These are phyloP conservation scores for Thalassoma bifasciatum DNA, from an alignment of 2,113 vertebrate genomes.

Conservation along the genomic window DNA sequence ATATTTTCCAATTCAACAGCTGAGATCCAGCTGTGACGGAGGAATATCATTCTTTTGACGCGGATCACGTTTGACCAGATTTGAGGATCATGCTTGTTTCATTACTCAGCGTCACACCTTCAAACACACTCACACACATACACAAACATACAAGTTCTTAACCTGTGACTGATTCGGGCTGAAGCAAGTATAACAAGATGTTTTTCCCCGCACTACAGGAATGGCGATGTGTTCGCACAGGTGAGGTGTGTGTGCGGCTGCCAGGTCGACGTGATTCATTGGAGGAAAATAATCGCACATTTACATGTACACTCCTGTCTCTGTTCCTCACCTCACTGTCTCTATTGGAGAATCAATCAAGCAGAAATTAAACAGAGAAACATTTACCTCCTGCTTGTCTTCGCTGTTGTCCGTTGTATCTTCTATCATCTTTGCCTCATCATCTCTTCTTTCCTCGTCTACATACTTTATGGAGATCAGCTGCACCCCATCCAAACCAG, in stretches of 20 bases:
- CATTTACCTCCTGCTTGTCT: slow-evolving; percentile 58
- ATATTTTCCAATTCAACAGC: not conserved
- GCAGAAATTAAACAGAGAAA: not conserved
- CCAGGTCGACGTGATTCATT: slow-evolving; percentile 31
- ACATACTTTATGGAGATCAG: slow-evolving; percentile 12
- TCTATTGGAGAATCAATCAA: not conserved
- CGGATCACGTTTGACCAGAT: not conserved
- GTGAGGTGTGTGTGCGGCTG: slow-evolving; percentile 30
- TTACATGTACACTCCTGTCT: slow-evolving; percentile 26
- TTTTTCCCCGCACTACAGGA: slow-evolving; percentile 33
- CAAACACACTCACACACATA: slow-evolving; percentile 22
- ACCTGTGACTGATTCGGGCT: not conserved
- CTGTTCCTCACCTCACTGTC: slow-evolving; percentile 28
- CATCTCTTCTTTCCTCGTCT: not conserved
- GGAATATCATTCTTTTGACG: not conserved
- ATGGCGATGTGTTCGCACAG: not conserved
- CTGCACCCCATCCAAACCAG: not conserved
- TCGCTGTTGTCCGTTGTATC: slow-evolving; percentile 4
- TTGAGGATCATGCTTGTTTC: slow-evolving; percentile 7
- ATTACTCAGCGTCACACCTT: slow-evolving; percentile 35
- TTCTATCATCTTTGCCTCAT: not conserved
- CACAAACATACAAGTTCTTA: not conserved
- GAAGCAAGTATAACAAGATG: slow-evolving; percentile 62
- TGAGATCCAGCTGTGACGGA: not conserved
- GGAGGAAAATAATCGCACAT: slow-evolving; percentile 1